These are phyloP conservation scores for Eublepharis macularius DNA, from an alignment of 2,113 vertebrate species.

Conservation along the genomic window DNA sequence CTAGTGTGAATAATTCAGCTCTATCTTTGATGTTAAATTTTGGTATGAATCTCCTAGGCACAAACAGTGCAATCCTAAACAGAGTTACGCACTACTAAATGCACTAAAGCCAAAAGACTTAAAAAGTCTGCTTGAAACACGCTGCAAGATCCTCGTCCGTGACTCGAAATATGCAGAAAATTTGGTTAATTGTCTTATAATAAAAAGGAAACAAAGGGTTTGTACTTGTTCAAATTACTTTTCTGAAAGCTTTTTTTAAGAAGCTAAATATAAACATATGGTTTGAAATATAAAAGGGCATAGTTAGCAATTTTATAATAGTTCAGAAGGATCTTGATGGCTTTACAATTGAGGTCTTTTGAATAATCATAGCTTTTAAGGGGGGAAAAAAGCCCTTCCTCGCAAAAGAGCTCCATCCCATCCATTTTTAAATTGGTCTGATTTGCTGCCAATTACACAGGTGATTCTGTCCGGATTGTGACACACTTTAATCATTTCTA, in stretches of 20 bases:
- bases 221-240: background rate
- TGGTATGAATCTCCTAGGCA: background rate
- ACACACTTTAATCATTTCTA: conserved; percentile 30
- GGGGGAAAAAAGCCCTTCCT: conserved; percentile 6
- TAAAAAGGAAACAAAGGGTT: background rate
- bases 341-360: background rate
- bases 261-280: conserved; percentile 27
- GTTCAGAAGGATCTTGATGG: conserved; percentile 42
- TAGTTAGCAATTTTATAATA: conserved; percentile 13
- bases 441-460: conserved; percentile 21
- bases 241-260: background rate
- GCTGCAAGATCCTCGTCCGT: background rate
- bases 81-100: no score
- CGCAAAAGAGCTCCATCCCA: conserved; percentile 1
- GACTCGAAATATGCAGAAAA: background rate
- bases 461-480: conserved; percentile 38
- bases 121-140: no score
- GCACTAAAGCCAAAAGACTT: no score
- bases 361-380: conserved; percentile 40
- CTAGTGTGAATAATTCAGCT: background rate
- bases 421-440: conserved; percentile 18
- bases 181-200: conserved; percentile 1
- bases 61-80: no score
- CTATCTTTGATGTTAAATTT: background rate
- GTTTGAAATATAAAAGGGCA: conserved; percentile 17